phyloP scores from a whole-genome alignment of 2,797 vertebrate species.

The Oryzias sinensis region DNA sequence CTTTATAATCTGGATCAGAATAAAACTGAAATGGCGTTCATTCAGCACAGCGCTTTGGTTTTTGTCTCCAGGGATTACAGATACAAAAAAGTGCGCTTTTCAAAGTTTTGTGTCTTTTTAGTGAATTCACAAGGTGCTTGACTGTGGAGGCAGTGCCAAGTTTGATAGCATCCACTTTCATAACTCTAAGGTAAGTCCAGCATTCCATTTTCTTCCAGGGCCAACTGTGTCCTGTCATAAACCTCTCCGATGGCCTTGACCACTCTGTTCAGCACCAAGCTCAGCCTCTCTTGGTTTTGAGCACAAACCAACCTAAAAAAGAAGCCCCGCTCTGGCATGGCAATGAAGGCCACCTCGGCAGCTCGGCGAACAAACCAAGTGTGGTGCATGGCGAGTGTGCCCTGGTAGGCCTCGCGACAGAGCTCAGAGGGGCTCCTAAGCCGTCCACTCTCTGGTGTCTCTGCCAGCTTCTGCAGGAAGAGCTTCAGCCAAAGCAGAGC shows the following conservation, averaged over 20 bases:
- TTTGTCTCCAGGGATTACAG: neutral
- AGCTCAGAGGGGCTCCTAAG: constrained; percentile 73
- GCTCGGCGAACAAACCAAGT: constrained; percentile 82
- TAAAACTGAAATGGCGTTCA: constrained; percentile 9
- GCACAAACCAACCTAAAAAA: constrained; percentile 80
- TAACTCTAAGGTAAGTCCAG: constrained; percentile 77
- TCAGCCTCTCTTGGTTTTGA: constrained; percentile 67
- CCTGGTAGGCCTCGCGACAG: constrained; percentile 82
- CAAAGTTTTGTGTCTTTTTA: neutral
- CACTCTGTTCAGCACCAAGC: constrained; percentile 63
- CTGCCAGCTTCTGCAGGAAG: constrained; percentile 80
- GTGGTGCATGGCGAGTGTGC: constrained; percentile 80
- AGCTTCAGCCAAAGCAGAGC: constrained; percentile 86
- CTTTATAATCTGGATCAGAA: constrained; percentile 18
- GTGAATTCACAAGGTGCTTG: neutral
- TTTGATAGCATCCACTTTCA: neutral
- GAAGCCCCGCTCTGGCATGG: constrained; percentile 79
- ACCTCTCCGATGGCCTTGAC: constrained; percentile 73
- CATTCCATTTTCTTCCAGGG: constrained; percentile 76
- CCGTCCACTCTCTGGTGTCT: constrained; percentile 45
- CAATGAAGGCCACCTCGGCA: constrained; percentile 82
- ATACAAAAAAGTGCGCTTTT: constrained; percentile 1
- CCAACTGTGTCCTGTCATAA: constrained; percentile 79
- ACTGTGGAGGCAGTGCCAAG: constrained; percentile 17
- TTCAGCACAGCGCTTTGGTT: constrained; percentile 52